Percentiles rank a stretch among this genome's conserved stretches.
These are phyloP conservation scores for Callyntrura sp. DNA, from an alignment of 2,888 invertebrate species.

Conservation along the genomic window DNA sequence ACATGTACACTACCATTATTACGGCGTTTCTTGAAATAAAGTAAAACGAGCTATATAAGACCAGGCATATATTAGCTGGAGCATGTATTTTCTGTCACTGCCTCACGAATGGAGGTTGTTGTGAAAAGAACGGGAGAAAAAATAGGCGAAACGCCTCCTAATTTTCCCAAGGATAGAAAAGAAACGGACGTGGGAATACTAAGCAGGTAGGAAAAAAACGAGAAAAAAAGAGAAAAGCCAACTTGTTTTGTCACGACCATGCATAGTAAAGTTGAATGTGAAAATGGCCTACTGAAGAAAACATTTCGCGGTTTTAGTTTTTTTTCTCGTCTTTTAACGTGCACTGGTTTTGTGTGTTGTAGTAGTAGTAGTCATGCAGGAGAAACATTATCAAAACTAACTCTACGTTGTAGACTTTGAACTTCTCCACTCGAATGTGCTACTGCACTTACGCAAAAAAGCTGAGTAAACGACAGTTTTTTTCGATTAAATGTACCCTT, in stretches of 20 bases:
- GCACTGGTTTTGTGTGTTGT: background rate
- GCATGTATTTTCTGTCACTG: background rate
- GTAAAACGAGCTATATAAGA: background rate
- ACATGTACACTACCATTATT: background rate
- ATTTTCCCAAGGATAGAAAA: background rate
- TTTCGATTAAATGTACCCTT: conserved; percentile 1
- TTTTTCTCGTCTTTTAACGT: background rate
- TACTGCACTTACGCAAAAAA: background rate
- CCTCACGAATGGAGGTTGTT: background rate
- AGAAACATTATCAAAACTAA: background rate
- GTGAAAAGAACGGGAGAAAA: background rate
- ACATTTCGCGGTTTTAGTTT: background rate
- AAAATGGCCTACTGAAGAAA: background rate
- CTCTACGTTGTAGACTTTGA: background rate
- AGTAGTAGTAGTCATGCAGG: background rate
- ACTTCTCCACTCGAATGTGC: background rate
- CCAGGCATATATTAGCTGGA: background rate
- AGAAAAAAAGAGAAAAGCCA: background rate
- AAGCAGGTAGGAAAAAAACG: background rate
- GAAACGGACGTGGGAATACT: background rate
- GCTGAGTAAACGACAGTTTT: conserved; percentile 10
- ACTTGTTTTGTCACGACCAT: background rate
- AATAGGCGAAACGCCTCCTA: background rate
- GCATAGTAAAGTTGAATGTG: background rate
- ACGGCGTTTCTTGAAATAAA: background rate